A percentile compares a stretch with the other conserved stretches of the same genome.
phyloP scores from a whole-genome alignment of 2,113 vertebrate species.

The Numida meleagris region DNA sequence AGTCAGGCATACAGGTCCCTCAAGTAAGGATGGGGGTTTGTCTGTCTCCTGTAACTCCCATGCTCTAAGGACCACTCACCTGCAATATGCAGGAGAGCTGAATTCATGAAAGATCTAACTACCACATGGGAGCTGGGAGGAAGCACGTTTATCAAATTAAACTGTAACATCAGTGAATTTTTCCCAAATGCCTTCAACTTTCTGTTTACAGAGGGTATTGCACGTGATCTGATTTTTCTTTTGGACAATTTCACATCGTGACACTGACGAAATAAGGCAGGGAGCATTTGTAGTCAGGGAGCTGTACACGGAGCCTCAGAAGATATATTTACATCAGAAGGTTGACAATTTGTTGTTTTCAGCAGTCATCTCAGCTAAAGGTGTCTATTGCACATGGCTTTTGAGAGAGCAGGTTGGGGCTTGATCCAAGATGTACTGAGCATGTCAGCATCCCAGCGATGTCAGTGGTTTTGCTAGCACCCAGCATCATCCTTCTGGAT shows the following conservation, averaged over 20 bases:
- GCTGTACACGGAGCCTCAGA: neutral
- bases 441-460: neutral
- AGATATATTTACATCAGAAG: neutral
- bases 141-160: neutral
- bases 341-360: neutral
- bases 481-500: neutral
- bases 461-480: neutral
- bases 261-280: neutral
- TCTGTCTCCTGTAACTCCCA: neutral
- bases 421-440: neutral
- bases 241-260: conserved; percentile 15
- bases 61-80: neutral
- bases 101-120: neutral
- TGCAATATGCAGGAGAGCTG: neutral
- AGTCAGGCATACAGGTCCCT: neutral
- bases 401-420: neutral
- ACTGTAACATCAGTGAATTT: neutral
- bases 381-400: neutral
- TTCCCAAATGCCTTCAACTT: neutral
- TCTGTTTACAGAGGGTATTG: neutral
- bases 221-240: neutral
- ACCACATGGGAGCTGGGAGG: neutral
- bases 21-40: neutral
- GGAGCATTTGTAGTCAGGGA: neutral
- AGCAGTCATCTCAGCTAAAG: conserved; percentile 4